phyloP scores from a whole-genome alignment of 2,888 invertebrate genomes.

The Smittia sp. region DNA sequence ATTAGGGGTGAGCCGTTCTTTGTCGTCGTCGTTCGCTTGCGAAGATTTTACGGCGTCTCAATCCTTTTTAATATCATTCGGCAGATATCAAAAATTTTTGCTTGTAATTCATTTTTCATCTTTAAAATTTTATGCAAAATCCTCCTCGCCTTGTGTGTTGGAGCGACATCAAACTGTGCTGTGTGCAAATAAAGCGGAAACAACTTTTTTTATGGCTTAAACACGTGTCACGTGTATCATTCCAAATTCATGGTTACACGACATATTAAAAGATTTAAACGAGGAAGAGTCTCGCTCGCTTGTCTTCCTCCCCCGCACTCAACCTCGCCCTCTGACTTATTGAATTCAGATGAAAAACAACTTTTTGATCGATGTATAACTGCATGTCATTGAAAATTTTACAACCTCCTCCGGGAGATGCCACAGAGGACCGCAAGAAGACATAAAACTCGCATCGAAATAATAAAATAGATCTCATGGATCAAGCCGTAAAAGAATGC shows the following conservation, averaged over 20 bases:
- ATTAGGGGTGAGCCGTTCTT: background rate
- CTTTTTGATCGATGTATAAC: constrained; percentile 35
- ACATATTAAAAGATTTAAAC: constrained; percentile 25
- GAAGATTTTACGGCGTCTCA: background rate
- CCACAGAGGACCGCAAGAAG: background rate
- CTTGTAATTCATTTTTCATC: constrained; percentile 34
- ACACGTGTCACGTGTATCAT: constrained; percentile 31
- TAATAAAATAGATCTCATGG: constrained; percentile 16
- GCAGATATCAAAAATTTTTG: constrained; percentile 15
- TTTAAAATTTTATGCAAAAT: constrained; percentile 27
- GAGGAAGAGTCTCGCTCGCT: background rate
- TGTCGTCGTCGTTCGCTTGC: background rate
- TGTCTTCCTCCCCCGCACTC: background rate
- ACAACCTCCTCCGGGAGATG: constrained; percentile 1
- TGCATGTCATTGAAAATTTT: constrained; percentile 38
- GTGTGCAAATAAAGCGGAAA: constrained; percentile 13
- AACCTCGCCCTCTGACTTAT: constrained; percentile 19
- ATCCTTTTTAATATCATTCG: constrained; percentile 21
- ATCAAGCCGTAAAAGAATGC: background rate
- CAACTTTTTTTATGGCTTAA: constrained; percentile 24
- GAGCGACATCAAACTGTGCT: constrained; percentile 10
- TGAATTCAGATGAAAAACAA: constrained; percentile 24
- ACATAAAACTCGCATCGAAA: constrained; percentile 3
- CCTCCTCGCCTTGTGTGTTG: background rate
- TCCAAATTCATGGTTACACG: constrained; percentile 22